These are phyloP conservation scores for Poeciliopsis turneri DNA, from an alignment of 2,797 vertebrate genomes.

Conservation along the genomic window DNA sequence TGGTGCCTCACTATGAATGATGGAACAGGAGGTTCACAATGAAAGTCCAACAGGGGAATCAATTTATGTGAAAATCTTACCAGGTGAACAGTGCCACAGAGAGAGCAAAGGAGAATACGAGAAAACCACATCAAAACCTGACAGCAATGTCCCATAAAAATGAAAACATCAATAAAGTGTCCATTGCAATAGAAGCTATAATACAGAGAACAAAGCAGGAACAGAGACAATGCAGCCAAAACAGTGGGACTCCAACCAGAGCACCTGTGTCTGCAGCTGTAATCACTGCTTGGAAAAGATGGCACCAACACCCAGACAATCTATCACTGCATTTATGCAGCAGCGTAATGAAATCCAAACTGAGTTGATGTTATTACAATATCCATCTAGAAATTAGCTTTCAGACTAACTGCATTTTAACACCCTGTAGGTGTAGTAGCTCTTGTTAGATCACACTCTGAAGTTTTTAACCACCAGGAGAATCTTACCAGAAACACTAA, in stretches of 20 bases:
- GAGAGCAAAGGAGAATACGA: background rate
- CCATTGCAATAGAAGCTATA: constrained; percentile 19
- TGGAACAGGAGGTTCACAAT: too few relatives aligned
- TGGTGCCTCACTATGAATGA: too few relatives aligned
- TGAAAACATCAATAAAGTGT: constrained; percentile 11
- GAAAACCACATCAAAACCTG: constrained; percentile 3
- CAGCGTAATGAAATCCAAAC: constrained; percentile 16
- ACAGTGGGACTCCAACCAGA: constrained; percentile 42
- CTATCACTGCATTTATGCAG: constrained; percentile 21
- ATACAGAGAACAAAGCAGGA: constrained; percentile 33
- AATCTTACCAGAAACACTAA: background rate
- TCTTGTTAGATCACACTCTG: constrained; percentile 7
- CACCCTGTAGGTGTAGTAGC: constrained; percentile 2
- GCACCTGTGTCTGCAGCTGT: constrained; percentile 44
- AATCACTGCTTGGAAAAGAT: constrained; percentile 33
- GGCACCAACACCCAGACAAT: constrained; percentile 29
- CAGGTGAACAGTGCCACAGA: background rate
- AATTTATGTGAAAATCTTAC: background rate
- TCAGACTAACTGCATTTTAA: constrained; percentile 2
- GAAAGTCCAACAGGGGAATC: background rate
- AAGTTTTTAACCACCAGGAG: background rate
- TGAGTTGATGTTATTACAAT: constrained; percentile 11
- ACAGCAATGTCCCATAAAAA: constrained; percentile 5
- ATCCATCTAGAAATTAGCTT: constrained; percentile 6
- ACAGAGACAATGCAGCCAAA: constrained; percentile 40